phyloP scores from a whole-genome alignment of 2,888 invertebrate genomes.

The Apodemia mormo region DNA sequence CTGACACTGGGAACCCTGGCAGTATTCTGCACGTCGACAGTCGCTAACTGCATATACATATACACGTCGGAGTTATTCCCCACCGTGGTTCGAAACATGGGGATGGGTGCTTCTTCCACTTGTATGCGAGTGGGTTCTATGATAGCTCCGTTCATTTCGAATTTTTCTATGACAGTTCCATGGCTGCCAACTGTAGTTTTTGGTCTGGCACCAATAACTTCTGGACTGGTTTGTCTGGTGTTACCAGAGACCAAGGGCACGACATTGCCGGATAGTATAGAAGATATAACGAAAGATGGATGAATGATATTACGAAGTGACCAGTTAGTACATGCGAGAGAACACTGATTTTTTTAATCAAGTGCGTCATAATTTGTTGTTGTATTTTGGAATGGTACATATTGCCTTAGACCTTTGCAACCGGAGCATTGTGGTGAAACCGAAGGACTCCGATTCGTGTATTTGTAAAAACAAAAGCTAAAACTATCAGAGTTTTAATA shows the following conservation, averaged over 20 bases:
- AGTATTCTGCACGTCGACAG: conserved; percentile 89
- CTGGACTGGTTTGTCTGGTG: conserved; percentile 83
- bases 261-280: conserved; percentile 87
- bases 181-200: conserved; percentile 88
- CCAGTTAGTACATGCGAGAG: too few relatives aligned
- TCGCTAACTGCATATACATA: conserved; percentile 91
- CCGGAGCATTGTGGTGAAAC: too few relatives aligned
- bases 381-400: too few relatives aligned
- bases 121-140: conserved; percentile 92
- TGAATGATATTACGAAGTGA: conserved; percentile 17
- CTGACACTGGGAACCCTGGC: conserved; percentile 86
- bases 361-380: too few relatives aligned
- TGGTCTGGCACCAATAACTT: conserved; percentile 84
- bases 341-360: too few relatives aligned
- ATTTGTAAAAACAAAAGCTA: too few relatives aligned
- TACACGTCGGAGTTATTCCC: conserved; percentile 94
- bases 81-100: conserved; percentile 92
- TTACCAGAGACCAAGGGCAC: conserved; percentile 90
- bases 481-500: too few relatives aligned
- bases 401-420: too few relatives aligned
- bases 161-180: conserved; percentile 69
- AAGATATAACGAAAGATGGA: conserved; percentile 82
- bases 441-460: too few relatives aligned
- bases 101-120: conserved; percentile 91
- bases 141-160: conserved; percentile 89